phyloP scores from a whole-genome alignment of 1,140 invertebrate species.

The Holcopasites calliopsidis region DNA sequence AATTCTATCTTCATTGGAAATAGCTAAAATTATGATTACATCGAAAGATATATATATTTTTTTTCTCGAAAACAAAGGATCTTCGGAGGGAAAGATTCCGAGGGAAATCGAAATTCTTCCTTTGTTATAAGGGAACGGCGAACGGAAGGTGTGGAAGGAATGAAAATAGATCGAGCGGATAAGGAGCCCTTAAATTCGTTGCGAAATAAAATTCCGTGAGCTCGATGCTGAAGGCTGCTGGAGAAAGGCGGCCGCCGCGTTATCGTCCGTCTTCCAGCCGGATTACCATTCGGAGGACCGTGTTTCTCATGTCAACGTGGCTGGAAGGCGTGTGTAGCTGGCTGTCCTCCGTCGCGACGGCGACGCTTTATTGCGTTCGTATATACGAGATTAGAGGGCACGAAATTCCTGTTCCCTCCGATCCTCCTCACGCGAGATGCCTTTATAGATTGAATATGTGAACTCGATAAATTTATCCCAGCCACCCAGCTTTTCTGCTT shows the following conservation, averaged over 20 bases:
- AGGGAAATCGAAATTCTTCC: neutral
- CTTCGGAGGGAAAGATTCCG: neutral
- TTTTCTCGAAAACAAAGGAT: neutral
- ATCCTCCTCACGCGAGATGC: neutral
- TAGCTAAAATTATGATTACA: no score
- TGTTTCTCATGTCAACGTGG: slow-evolving; percentile 17
- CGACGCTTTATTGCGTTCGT: slow-evolving; percentile 36
- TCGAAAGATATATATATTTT: no score
- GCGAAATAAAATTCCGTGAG: slow-evolving; percentile 1
- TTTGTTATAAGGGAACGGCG: neutral
- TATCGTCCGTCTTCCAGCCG: slow-evolving; percentile 24
- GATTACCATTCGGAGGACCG: slow-evolving; percentile 15
- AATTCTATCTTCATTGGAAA: no score
- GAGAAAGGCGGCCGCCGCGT: neutral
- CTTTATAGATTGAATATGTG: slow-evolving; percentile 36
- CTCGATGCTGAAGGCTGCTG: neutral
- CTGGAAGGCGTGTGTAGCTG: neutral
- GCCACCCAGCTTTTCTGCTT: neutral
- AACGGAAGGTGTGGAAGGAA: no score
- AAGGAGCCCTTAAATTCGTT: neutral
- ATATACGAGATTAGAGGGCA: slow-evolving; percentile 43
- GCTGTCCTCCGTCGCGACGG: slow-evolving; percentile 13
- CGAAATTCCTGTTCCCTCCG: slow-evolving; percentile 1
- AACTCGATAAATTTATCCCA: slow-evolving; percentile 40
- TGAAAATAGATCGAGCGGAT: neutral